Percentiles rank a stretch among this genome's conserved stretches.
Conservation (phyloP, 2,888 invertebrate species). For the Eurois occulta region DNA sequence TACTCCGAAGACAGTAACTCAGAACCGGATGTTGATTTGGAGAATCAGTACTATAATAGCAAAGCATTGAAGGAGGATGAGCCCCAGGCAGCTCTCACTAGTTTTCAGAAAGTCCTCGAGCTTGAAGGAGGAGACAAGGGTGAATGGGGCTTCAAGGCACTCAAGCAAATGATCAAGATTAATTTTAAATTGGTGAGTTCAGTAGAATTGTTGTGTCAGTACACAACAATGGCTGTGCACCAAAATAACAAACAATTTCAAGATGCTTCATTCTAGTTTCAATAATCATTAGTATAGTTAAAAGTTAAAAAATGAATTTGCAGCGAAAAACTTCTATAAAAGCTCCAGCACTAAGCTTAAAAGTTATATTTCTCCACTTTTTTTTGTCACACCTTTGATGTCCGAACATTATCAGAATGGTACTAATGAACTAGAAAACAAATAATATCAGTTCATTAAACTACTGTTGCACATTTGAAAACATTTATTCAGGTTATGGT, state of each 20-base stretch:
- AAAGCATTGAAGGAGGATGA: slow-evolving; percentile 99
- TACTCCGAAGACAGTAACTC: slow-evolving; percentile 99
- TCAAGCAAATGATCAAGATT: slow-evolving; percentile 99
- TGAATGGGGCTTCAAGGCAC: slow-evolving; percentile 99
- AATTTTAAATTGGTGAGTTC: slow-evolving; percentile 98
- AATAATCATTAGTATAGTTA: neutral
- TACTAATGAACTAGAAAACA: neutral
- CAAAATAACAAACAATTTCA: no score
- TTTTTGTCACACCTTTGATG: neutral
- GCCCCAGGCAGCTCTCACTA: slow-evolving; percentile 96
- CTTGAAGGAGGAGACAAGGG: slow-evolving; percentile 99
- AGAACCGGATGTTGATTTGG: slow-evolving; percentile 99
- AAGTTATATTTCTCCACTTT: neutral
- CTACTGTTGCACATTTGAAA: neutral
- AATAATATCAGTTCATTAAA: neutral
- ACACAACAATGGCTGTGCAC: neutral
- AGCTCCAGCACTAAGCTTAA: neutral
- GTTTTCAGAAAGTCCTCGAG: slow-evolving; percentile 98
- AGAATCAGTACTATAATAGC: slow-evolving; percentile 99
- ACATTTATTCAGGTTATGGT: neutral
- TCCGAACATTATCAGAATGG: neutral
- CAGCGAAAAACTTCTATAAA: neutral
- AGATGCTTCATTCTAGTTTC: neutral
- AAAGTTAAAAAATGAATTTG: neutral
- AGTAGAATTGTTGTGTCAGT: no score